Conservation (phyloP, 2,888 invertebrate species). For the Apamea crenata region DNA sequence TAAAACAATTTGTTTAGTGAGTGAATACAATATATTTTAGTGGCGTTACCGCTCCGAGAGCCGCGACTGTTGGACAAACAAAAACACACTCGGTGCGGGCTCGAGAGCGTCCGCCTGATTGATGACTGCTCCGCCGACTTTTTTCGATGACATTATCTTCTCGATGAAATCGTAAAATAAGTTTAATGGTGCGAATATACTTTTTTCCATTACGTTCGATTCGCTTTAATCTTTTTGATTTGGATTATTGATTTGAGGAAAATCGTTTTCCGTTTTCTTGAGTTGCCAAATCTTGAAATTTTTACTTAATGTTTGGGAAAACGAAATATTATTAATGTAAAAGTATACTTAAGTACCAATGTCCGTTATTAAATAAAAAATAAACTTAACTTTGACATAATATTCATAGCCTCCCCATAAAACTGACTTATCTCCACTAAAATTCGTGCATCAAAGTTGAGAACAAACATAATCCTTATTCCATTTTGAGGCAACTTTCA, state of each 20-base stretch:
- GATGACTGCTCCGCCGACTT: slow-evolving; percentile 72
- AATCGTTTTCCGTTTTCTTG: slow-evolving; percentile 7
- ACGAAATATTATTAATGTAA: background rate
- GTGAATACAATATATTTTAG: slow-evolving; percentile 58
- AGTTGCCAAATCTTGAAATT: background rate
- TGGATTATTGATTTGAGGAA: slow-evolving; percentile 45
- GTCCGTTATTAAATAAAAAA: slow-evolving; percentile 7
- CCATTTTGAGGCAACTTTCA: slow-evolving; percentile 59
- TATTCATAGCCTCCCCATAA: slow-evolving; percentile 8
- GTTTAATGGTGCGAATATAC: slow-evolving; percentile 70
- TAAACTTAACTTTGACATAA: slow-evolving; percentile 1
- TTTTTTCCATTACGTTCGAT: slow-evolving; percentile 69
- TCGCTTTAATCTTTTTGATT: slow-evolving; percentile 55
- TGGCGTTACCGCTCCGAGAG: slow-evolving; percentile 46
- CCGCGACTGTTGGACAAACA: slow-evolving; percentile 70
- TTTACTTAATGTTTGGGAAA: background rate
- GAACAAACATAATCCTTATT: slow-evolving; percentile 59
- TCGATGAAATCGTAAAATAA: slow-evolving; percentile 72
- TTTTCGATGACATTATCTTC: slow-evolving; percentile 76
- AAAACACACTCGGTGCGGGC: slow-evolving; percentile 69
- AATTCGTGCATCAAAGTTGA: slow-evolving; percentile 59
- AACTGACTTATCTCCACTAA: slow-evolving; percentile 26
- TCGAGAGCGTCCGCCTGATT: slow-evolving; percentile 72
- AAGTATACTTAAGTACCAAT: background rate
- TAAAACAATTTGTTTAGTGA: slow-evolving; percentile 65